phyloP scores from a whole-genome alignment of 1,140 invertebrate species.

The Bombus pyrosoma region DNA sequence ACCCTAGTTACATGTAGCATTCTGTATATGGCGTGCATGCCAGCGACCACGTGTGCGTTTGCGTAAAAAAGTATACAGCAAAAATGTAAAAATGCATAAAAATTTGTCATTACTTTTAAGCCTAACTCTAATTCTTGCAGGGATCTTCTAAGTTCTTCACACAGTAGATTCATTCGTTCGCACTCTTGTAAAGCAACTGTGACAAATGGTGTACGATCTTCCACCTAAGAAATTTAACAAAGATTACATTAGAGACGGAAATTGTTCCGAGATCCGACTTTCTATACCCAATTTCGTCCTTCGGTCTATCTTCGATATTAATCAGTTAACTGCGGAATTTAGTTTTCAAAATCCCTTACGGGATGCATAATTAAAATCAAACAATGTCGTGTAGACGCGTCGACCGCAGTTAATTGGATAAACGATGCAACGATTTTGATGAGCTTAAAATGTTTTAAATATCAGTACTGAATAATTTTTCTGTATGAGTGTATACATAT shows the following conservation, averaged over 20 bases:
- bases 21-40: too few species aligned
- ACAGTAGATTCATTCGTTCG: conserved; percentile 96
- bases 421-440: too few species aligned
- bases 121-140: conserved; percentile 94
- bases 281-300: neutral
- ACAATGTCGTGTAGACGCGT: too few species aligned
- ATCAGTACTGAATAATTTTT: too few species aligned
- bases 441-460: too few species aligned
- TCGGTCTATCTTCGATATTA: neutral
- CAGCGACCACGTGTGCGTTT: too few species aligned
- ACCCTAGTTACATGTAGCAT: too few species aligned
- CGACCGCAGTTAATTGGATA: too few species aligned
- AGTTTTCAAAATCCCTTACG: too few species aligned
- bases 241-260: neutral
- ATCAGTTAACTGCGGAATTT: too few species aligned
- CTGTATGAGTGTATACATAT: too few species aligned
- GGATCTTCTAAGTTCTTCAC: conserved; percentile 90
- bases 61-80: neutral
- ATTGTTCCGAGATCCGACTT: neutral
- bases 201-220: conserved; percentile 95
- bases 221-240: conserved; percentile 79
- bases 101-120: conserved; percentile 87
- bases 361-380: too few species aligned
- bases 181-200: conserved; percentile 98
- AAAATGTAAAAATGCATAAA: neutral